phyloP scores from a whole-genome alignment of 1,140 invertebrate genomes.

The Dreissena polymorpha region DNA sequence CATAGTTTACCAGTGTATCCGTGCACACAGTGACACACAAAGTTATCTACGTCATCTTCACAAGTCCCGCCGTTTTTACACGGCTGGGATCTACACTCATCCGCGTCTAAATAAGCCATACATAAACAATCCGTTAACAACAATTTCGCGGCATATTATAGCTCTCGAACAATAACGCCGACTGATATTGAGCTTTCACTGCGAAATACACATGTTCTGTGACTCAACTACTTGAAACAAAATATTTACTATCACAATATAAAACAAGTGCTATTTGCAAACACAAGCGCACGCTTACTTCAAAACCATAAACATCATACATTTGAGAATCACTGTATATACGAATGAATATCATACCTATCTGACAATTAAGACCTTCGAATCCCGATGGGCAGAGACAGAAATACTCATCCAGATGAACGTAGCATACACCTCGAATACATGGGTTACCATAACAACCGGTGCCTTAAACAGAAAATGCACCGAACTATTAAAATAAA shows the following conservation, averaged over 20 bases:
- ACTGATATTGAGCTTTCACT: not conserved
- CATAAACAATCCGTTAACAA: not conserved
- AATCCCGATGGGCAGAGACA: not conserved
- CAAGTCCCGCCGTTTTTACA: not conserved
- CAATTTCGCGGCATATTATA: not conserved
- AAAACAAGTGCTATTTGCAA: no score
- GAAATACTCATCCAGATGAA: not conserved
- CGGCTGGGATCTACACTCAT: not conserved
- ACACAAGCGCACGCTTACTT: no score
- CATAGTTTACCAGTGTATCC: not conserved
- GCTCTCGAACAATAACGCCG: not conserved
- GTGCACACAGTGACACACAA: not conserved
- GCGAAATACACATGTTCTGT: not conserved
- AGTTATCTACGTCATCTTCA: no score
- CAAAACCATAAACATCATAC: not conserved
- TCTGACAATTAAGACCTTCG: not conserved
- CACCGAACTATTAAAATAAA: not conserved
- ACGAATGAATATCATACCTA: not conserved
- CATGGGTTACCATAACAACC: slow-evolving; percentile 1
- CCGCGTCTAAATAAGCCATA: not conserved
- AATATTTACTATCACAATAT: not conserved
- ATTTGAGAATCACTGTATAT: not conserved
- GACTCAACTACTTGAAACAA: not conserved
- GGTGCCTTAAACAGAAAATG: not conserved
- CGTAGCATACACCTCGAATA: not conserved